These are phyloP conservation scores for Lophochroa leadbeateri DNA, from an alignment of 2,113 vertebrate genomes.

Conservation along the genomic window DNA sequence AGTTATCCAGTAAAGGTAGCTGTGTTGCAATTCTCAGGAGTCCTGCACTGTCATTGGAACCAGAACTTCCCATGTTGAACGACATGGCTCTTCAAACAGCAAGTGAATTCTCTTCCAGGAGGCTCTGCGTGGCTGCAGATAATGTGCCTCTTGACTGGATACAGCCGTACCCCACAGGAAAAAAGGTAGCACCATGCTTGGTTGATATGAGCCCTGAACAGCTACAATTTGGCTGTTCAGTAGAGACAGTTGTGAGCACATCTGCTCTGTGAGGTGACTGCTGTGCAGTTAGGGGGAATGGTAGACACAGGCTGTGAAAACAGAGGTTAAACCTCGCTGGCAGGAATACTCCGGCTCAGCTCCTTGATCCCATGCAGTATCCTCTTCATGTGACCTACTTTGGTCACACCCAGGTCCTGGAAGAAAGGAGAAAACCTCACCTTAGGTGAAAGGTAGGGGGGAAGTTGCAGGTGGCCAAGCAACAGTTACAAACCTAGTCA, in stretches of 20 bases:
- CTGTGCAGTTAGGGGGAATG: conserved; percentile 45
- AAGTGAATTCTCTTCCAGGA: background rate
- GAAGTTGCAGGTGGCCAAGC: background rate
- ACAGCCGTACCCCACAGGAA: conserved; percentile 15
- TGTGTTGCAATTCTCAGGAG: conserved; percentile 59
- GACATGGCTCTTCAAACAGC: background rate
- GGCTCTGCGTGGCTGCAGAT: background rate
- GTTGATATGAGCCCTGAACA: conserved; percentile 45
- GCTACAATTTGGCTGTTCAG: background rate
- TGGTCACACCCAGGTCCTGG: conserved; percentile 95
- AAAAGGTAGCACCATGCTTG: conserved; percentile 75
- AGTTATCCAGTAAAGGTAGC: conserved; percentile 67
- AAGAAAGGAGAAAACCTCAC: conserved; percentile 35
- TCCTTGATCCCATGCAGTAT: conserved; percentile 95
- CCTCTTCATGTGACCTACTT: conserved; percentile 98
- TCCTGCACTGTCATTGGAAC: conserved; percentile 16
- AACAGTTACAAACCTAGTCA: background rate
- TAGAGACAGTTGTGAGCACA: background rate
- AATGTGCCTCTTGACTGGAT: background rate
- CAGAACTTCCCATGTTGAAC: background rate
- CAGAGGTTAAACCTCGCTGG: conserved; percentile 84
- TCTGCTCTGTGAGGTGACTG: conserved; percentile 42
- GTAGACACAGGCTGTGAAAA: conserved; percentile 73
- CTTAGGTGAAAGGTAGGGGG: background rate
- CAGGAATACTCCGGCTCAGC: conserved; percentile 85